phyloP scores from a whole-genome alignment of 1,140 invertebrate species.

The Temnothorax curvispinosus region DNA sequence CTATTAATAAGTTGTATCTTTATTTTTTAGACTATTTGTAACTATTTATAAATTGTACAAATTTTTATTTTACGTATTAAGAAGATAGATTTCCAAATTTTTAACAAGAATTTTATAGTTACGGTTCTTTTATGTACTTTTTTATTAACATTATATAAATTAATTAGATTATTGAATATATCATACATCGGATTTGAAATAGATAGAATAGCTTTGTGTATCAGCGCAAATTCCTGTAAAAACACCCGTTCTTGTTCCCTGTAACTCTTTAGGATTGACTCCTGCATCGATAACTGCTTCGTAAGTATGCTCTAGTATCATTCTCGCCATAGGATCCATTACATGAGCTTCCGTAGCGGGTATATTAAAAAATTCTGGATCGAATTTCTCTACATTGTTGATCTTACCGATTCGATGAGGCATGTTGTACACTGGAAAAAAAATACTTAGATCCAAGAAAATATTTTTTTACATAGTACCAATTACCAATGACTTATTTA shows the following conservation, averaged over 20 bases:
- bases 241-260: conserved; percentile 92
- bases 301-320: conserved; percentile 93
- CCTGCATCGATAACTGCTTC: conserved; percentile 97
- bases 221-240: conserved; percentile 93
- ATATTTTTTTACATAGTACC: too few relatives aligned
- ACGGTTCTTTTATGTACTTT: background rate
- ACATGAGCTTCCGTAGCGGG: conserved; percentile 92
- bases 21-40: background rate
- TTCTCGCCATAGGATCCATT: conserved; percentile 95
- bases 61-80: background rate
- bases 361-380: conserved; percentile 93
- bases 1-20: background rate
- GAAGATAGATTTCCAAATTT: background rate
- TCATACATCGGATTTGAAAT: conserved; percentile 86
- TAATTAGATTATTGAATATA: background rate
- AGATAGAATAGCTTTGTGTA: conserved; percentile 89
- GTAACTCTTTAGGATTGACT: conserved; percentile 84
- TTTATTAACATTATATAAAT: background rate
- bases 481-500: too few relatives aligned
- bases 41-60: background rate
- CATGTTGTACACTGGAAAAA: too few relatives aligned
- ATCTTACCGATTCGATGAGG: conserved; percentile 92
- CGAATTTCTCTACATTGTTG: conserved; percentile 93
- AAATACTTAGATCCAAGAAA: too few relatives aligned
- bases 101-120: too few relatives aligned